Conservation (phyloP, 2,888 invertebrate genomes). For the Apamea epomidion region DNA sequence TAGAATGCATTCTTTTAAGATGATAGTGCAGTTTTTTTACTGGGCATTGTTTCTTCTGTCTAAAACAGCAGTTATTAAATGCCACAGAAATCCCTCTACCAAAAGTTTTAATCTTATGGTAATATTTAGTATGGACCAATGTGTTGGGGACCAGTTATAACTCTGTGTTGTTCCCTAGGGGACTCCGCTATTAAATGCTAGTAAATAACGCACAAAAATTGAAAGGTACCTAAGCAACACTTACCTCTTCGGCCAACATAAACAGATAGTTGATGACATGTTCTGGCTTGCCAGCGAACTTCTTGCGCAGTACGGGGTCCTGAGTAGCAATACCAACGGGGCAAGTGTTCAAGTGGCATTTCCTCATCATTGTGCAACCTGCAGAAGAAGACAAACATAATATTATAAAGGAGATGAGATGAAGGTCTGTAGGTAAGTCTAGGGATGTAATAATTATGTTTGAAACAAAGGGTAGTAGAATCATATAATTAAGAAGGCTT, state of each 20-base stretch:
- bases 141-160: not conserved
- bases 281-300: slow-evolving; percentile 99
- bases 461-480: no score
- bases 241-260: slow-evolving; percentile 98
- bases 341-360: slow-evolving; percentile 99
- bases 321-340: slow-evolving; percentile 99
- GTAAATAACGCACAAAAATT: not conserved
- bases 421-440: no score
- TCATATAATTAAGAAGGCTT: no score
- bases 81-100: not conserved
- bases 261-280: slow-evolving; percentile 99
- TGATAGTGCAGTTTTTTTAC: not conserved
- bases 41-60: not conserved
- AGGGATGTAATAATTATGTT: no score
- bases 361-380: slow-evolving; percentile 99
- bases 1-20: not conserved
- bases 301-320: slow-evolving; percentile 98
- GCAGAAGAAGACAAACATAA: not conserved
- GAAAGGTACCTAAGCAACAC: not conserved
- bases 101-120: not conserved
- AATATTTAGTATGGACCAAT: not conserved
- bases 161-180: not conserved
- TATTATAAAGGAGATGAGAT: no score
- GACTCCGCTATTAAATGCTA: not conserved
- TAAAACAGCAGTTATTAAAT: no score